Base-by-base conservation (phyloP, 2,113 vertebrate genomes). In the Chloropsis hardwickii region DNA sequence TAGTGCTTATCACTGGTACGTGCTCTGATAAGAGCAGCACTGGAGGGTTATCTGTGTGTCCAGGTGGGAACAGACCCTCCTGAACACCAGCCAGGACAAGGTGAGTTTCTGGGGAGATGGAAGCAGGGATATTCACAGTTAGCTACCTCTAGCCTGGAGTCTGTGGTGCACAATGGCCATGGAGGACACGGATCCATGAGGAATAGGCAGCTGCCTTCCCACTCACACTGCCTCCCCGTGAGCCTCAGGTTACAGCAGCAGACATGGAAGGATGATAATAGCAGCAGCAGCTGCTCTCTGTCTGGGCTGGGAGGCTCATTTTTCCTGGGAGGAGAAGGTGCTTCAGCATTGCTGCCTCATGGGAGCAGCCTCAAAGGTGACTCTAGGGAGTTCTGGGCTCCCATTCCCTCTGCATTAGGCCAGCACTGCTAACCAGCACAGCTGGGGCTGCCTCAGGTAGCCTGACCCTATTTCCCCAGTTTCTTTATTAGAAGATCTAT, bases 151-250 rank as follows among this genome's bases (percentile, higher is more conserved):
- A 27, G 39, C 19, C 42, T 62, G 2, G 15, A 81, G 25, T 23
- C 60, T 2, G 2, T 58, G 35, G 13, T 45, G 14, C 1, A 4
- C 1, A 2, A 48, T 37, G 65, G 28, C 47, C 0, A 0, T 57
- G 44, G 20, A 86, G 28, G 28, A 69, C 54, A 12, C 0, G 0
- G 20, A 25, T 74, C 35, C 20, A 2, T 16, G 39, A 92, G 71
- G 62, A 92, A 17, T 1, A 35, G n/a, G 22, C 44, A 82, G 47
- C 65, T 86, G 64, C 65, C 54, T 89, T 88, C n/a, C 23, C 31
- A 28, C 33, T 4, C 14, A 4, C 4, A 1, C 44, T 88, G 51
- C 56, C 7, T 66, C 14, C 47, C n/a, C 19, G 27, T 65, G 61
- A 74, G 45, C 73, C 51, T 65, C 45, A 33, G 24, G 14, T 57